phyloP scores from a whole-genome alignment of 2,888 invertebrate genomes.

The Graphium colonna region DNA sequence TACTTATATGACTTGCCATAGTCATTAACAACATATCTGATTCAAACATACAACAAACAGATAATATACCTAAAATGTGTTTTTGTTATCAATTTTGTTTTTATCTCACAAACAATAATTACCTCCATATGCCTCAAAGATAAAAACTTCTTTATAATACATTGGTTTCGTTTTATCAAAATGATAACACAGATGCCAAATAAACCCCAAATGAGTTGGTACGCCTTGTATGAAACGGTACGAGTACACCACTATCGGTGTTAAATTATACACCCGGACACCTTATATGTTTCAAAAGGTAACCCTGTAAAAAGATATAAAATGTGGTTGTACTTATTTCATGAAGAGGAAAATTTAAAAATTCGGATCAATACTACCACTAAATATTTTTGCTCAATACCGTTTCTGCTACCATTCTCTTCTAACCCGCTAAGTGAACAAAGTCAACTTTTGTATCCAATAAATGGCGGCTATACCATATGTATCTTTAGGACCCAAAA shows the following conservation, averaged over 20 bases:
- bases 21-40: constrained; percentile 61
- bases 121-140: constrained; percentile 57
- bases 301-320: constrained; percentile 45
- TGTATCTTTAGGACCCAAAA: too few species aligned
- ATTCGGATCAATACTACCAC: too few species aligned
- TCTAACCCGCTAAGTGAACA: too few species aligned
- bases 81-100: constrained; percentile 7
- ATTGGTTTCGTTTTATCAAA: constrained; percentile 59
- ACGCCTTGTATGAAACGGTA: too few species aligned
- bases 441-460: background rate
- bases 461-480: too few species aligned
- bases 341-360: too few species aligned
- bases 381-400: too few species aligned
- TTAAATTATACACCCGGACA: constrained; percentile 51
- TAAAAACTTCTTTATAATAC: constrained; percentile 47
- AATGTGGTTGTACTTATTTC: background rate
- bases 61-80: constrained; percentile 42
- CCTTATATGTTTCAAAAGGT: constrained; percentile 57
- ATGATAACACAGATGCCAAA: constrained; percentile 59
- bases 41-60: constrained; percentile 57
- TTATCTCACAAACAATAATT: constrained; percentile 8
- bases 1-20: constrained; percentile 63
- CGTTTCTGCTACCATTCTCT: too few species aligned
- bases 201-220: constrained; percentile 54
- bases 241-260: too few species aligned